phyloP scores from a whole-genome alignment of 2,888 invertebrate species.

The Agrotis segetum region DNA sequence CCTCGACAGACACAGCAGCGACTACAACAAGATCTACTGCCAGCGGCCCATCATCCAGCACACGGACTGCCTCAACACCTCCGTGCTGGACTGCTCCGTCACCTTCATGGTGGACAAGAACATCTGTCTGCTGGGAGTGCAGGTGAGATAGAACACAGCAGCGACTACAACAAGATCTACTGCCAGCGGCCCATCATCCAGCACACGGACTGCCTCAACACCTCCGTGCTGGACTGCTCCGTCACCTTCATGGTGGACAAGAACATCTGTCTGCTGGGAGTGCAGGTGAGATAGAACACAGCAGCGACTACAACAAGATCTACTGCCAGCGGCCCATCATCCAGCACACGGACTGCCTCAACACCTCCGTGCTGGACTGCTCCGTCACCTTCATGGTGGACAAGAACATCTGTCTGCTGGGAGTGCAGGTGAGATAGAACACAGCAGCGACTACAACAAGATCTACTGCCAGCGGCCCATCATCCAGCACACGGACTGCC shows the following conservation, averaged over 20 bases:
- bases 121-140: conserved; percentile 94
- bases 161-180: conserved; percentile 92
- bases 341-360: conserved; percentile 93
- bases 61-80: conserved; percentile 94
- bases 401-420: conserved; percentile 94
- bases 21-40: conserved; percentile 93
- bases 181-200: conserved; percentile 93
- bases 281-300: conserved; percentile 90
- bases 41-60: conserved; percentile 92
- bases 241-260: conserved; percentile 95
- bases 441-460: conserved; percentile 87
- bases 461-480: conserved; percentile 93
- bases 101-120: conserved; percentile 96
- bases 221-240: conserved; percentile 94
- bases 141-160: conserved; percentile 85
- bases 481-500: conserved; percentile 93
- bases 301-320: conserved; percentile 89
- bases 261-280: conserved; percentile 94
- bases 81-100: conserved; percentile 94
- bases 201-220: conserved; percentile 94
- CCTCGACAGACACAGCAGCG: conserved; percentile 76
- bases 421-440: conserved; percentile 91
- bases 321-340: conserved; percentile 93
- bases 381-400: conserved; percentile 95
- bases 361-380: conserved; percentile 94